Evolutionary conservation across 2,113 vertebrate species (phyloP), one percentile per base, ranked within the genome.

Genomic region (Xenus cinereus): DNA sequence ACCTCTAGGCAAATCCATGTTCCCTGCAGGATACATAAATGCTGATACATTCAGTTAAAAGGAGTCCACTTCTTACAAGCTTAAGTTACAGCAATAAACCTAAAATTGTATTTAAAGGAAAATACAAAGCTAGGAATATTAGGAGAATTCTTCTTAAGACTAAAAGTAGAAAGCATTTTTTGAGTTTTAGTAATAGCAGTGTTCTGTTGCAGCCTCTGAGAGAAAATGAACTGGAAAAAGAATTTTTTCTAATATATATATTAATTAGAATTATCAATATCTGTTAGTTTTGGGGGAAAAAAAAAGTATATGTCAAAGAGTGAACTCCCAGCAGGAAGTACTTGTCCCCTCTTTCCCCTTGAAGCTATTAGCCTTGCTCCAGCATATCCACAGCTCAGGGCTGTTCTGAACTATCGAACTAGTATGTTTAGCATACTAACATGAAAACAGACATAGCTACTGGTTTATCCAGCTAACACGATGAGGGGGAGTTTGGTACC

Each of bases 251-350:
- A 20, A 32, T 35, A 46, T 23, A 35, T 32, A 27, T 9, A 33
- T 16, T 10, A 84, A 71, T 22, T 23, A 14, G 69, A 92, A 64
- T 35, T 43, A 59, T 32, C 28, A 74, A 71, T 11, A 11, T 1
- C 2, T 14, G 0, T 57, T 32, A 1, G 10, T 74, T 46, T 74
- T 46, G 27, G 1, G 14, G 1, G 12, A 8, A 53, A 20, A 50
- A 32, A 33, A n/a, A 62, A 51, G 14, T 37, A 9, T 7, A 21
- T 5, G 5, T 50, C 13, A 90, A 71, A 28, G 26, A 5, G 26
- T 27, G 20, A 93, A 63, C 4, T 60, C 16, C 22, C 12, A 17
- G 54, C 57, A 39, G 35, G 16, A 80, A 50, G 2, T 39, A 62
- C 23, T 56, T 77, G 23, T 7, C 33, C 8, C 8, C 72, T 13